Base-by-base conservation (phyloP, 2,113 vertebrate genomes). In the Pseudopipra pipra region DNA sequence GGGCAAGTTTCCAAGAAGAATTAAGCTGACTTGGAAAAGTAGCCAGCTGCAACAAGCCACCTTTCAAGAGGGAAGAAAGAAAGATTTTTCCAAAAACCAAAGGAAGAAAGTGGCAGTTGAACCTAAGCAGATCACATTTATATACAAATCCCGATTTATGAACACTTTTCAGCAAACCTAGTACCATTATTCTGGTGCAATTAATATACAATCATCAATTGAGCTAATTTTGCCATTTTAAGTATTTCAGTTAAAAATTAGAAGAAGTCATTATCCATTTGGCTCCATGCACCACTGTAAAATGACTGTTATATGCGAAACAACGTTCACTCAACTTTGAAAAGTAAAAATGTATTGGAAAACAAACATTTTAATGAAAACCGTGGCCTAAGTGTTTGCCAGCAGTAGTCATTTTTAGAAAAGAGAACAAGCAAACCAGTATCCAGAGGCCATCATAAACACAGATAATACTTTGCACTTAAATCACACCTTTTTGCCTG, bases 291-390 rank as follows among this genome's bases (percentile, higher is more conserved):
- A 75, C 93, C 93, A 68, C 92, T 58, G 74, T 80, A 75, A 96
- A 96, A 90, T 7, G 31, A 76, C 87, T 9, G 2, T 79, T 85
- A 59, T 1, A 39, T 2, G 19, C 0, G 3, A 89, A 94, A 80
- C 30, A 62, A 39, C 1, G 1, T 87, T 86, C 35, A 9, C 70
- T 77, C 72, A 55, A 96, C 89, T 97, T 90, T 37, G 70, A 80
- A 72, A 78, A 85, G 89, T 75, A 85, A 97, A 77, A 96, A 97
- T 97, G 93, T 97, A 94, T 95, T 96, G 96, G 96, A 95, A 97
- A 96, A 93, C 91, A 97, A 95, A 90, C 90, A 77, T 94, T 98
- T 83, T 96, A 87, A 96, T 95, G 74, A 87, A 94, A 91, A 93
- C 37, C 9, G 1, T 58, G 88, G 85, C 77, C 58, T 5, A 81